Percentiles rank a stretch among this genome's conserved stretches.
These are phyloP conservation scores for Idaea straminata DNA, from an alignment of 2,888 invertebrate species.

Conservation along the genomic window DNA sequence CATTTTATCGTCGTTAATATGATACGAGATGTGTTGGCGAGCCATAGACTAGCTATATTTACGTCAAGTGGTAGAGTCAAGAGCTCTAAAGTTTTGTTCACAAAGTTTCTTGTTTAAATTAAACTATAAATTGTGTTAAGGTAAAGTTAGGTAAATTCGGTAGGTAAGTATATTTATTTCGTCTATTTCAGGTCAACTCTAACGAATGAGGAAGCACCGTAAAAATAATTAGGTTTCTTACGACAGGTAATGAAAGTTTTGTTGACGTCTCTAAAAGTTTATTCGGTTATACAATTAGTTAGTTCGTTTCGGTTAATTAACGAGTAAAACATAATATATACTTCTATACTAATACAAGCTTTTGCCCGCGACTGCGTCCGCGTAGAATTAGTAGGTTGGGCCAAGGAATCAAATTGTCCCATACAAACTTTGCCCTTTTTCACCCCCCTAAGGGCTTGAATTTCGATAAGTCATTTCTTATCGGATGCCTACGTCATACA, in stretches of 20 bases:
- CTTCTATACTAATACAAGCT: too few relatives aligned
- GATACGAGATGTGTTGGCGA: conserved; percentile 31
- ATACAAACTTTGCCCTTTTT: too few relatives aligned
- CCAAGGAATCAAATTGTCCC: too few relatives aligned
- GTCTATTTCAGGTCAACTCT: background rate
- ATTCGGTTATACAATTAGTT: background rate
- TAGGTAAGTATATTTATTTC: background rate
- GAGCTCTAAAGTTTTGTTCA: conserved; percentile 23
- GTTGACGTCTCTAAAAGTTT: conserved; percentile 1
- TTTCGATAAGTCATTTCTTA: too few relatives aligned
- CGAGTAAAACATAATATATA: background rate
- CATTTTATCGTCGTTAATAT: conserved; percentile 36
- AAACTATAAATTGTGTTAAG: background rate
- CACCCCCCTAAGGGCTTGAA: too few relatives aligned
- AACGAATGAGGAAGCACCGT: background rate
- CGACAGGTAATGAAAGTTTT: background rate
- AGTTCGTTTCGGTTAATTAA: background rate
- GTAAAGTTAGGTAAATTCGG: background rate
- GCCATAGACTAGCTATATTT: conserved; percentile 6
- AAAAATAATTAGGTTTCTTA: background rate
- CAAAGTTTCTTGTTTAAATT: conserved; percentile 6
- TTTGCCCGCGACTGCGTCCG: too few relatives aligned
- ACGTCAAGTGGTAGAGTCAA: conserved; percentile 16
- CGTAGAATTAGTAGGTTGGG: too few relatives aligned
- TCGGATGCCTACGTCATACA: too few relatives aligned